Conservation (phyloP, 2,113 vertebrate species). For the Poeciliopsis prolifica region DNA sequence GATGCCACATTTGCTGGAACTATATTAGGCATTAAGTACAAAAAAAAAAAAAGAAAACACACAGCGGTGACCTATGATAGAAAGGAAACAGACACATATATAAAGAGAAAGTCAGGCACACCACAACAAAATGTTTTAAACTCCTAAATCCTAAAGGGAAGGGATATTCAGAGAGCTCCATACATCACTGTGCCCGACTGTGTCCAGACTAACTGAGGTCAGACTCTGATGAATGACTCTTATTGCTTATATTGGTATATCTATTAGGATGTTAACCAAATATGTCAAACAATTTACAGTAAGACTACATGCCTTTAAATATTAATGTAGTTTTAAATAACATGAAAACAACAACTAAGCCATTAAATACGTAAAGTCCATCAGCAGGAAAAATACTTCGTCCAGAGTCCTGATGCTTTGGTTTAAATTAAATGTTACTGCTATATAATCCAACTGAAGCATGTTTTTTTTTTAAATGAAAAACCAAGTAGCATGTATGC, state of each 20-base stretch:
- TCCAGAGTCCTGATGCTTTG: neutral
- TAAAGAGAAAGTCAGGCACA: constrained; percentile 23
- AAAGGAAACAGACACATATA: constrained; percentile 25
- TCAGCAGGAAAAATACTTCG: neutral
- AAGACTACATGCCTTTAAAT: neutral
- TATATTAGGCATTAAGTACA: constrained; percentile 65
- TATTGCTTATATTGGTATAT: constrained; percentile 28
- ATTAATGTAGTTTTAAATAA: neutral
- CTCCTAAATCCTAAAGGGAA: constrained; percentile 35
- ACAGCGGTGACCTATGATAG: constrained; percentile 12
- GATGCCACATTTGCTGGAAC: constrained; percentile 78
- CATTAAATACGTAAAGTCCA: neutral
- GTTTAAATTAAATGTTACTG: too few relatives aligned
- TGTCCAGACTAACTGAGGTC: constrained; percentile 38
- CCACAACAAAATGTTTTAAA: constrained; percentile 36
- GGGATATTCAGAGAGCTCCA: constrained; percentile 21
- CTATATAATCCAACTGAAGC: too few relatives aligned
- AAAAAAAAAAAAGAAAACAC: constrained; percentile 56
- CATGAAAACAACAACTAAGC: neutral
- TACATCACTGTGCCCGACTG: constrained; percentile 47
- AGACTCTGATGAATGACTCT: constrained; percentile 51
- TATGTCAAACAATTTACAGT: neutral
- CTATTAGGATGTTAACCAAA: neutral
- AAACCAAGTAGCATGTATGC: too few relatives aligned
- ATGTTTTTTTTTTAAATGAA: too few relatives aligned